Conservation (phyloP, 2,888 invertebrate genomes). For the Andrena flavipes region DNA sequence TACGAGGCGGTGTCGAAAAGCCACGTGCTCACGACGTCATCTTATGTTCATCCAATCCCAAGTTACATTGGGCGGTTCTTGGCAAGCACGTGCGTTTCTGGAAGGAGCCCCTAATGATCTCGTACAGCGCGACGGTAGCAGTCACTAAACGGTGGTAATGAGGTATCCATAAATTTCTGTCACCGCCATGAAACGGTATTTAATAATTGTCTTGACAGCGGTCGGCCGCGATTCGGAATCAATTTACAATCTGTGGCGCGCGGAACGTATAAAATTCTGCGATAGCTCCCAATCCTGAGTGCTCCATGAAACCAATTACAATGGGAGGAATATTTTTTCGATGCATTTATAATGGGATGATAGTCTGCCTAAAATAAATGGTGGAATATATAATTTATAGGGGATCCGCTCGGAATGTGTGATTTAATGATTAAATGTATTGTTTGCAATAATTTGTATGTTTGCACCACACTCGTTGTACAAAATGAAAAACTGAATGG, state of each 20-base stretch:
- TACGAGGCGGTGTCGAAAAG: slow-evolving; percentile 78
- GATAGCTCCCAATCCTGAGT: neutral
- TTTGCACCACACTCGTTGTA: neutral
- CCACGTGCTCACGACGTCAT: slow-evolving; percentile 80
- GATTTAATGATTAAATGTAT: too few species aligned
- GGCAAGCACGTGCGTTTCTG: slow-evolving; percentile 78
- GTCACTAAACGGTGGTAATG: slow-evolving; percentile 80
- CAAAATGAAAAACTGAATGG: slow-evolving; percentile 35
- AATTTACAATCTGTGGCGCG: slow-evolving; percentile 44
- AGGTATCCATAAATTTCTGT: slow-evolving; percentile 80
- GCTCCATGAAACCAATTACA: neutral
- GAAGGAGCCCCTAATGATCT: slow-evolving; percentile 78
- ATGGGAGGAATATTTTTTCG: neutral
- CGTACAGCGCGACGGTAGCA: slow-evolving; percentile 74
- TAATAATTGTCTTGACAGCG: slow-evolving; percentile 73
- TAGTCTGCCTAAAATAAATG: neutral
- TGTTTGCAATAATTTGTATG: neutral
- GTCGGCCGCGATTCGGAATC: slow-evolving; percentile 56
- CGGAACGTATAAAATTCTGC: neutral
- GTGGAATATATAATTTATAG: neutral
- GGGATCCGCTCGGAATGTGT: too few species aligned
- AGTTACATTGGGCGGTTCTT: slow-evolving; percentile 80
- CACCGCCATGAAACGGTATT: slow-evolving; percentile 71
- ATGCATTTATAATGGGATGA: neutral
- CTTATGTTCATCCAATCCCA: slow-evolving; percentile 75